Evolutionary conservation across 2,113 vertebrate species (phyloP), one percentile per base, ranked within the genome.

Genomic region (Eulacestoma nigropectus): DNA sequence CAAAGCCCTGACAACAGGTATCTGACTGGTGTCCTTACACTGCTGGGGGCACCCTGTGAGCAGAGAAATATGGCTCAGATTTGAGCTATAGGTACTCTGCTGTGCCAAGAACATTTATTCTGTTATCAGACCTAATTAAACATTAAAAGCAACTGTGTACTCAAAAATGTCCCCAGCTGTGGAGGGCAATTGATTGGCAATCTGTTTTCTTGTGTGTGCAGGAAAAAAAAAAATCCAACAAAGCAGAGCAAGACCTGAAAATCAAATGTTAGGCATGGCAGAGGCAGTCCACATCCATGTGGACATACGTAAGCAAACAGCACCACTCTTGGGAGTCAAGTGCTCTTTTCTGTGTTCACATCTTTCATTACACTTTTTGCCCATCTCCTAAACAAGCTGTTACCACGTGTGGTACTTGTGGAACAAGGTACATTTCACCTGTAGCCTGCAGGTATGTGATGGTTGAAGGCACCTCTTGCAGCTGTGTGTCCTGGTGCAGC

Each of bases 81-180:
- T 53, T 22, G n/a, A 70, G 39, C 59, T 39, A 13, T 10, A 57
- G 70, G 46, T 9, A 6, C 35, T 53, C 23, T 50, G 23, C 41
- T 1, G 1, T 55, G 73, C 83, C 93, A 87, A 75, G 85, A 86
- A 90, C 83, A 32, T 68, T 79, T 64, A 92, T 92, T 89, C 57
- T 85, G 49, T 92, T 97, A 96, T 74, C 84, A 27, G 78, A 94
- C 47, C 75, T 86, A 93, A 96, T 88, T 86, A 95, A 97, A 96
- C n/a, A 67, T 72, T 96, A 70, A 92, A 83, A 63, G 75, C 60
- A 88, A 86, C 68, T 78, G 59, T 76, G 84, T 85, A 63, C 75
- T 92, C 57, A 65, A 70, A 80, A 90, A 84, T 10, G 76, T 84
- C 86, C 83, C 63, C 55, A 87, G 65, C 62, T 55, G 53, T 27